These are phyloP conservation scores for Anoplius nigerrimus DNA, from an alignment of 2,888 invertebrate species.

Conservation along the genomic window DNA sequence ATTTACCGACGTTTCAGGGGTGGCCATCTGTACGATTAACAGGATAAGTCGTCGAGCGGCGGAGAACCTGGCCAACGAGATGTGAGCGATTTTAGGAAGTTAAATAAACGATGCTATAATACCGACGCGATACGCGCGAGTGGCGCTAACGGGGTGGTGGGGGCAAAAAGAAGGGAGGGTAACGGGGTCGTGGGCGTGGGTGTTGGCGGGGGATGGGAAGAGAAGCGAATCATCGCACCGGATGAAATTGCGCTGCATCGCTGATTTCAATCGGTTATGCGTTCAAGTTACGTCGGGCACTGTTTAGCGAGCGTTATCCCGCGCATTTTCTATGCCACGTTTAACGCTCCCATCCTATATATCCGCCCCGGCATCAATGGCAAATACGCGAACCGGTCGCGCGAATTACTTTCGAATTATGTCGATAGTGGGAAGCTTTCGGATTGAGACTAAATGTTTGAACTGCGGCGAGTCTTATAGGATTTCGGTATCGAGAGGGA, in stretches of 20 bases:
- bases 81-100: constrained; percentile 39
- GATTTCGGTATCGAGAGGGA: no score
- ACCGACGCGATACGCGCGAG: neutral
- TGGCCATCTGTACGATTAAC: constrained; percentile 48
- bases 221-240: constrained; percentile 8
- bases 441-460: constrained; percentile 12
- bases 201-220: neutral
- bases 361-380: constrained; percentile 5
- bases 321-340: constrained; percentile 20
- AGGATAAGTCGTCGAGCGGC: constrained; percentile 47
- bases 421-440: neutral
- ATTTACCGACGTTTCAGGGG: constrained; percentile 33
- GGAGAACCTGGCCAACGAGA: constrained; percentile 36
- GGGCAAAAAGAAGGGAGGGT: neutral
- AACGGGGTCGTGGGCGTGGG: neutral
- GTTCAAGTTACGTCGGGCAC: constrained; percentile 1
- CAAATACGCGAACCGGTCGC: constrained; percentile 15
- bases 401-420: constrained; percentile 23
- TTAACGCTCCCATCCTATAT: constrained; percentile 2
- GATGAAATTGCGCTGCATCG: constrained; percentile 30
- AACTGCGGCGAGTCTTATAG: no score
- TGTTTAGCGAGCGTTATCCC: constrained; percentile 26
- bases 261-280: constrained; percentile 35
- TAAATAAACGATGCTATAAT: constrained; percentile 37
- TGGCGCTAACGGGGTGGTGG: neutral